Base-by-base conservation (phyloP, 2,113 vertebrate species). In the Hystrix brachyura region DNA sequence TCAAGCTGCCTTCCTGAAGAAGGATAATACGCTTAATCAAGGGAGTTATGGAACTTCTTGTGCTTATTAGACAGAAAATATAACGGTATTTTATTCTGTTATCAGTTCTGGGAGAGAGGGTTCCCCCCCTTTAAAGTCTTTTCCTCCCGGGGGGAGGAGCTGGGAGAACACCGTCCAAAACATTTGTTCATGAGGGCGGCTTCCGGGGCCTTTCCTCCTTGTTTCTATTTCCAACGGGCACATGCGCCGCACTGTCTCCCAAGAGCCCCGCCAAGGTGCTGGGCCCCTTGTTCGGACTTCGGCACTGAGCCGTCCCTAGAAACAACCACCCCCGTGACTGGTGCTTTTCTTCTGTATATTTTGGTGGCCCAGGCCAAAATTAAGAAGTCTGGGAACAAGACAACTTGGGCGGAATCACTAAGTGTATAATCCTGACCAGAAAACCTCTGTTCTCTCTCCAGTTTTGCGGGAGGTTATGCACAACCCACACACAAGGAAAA, bases 51-150 rank as follows among this genome's bases (percentile, higher is more conserved):
- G 99, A 99, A 99, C 99, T 98, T 99, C 99, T 99, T 99, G 99
- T 99, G 99, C 99, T 99, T 99, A 99, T 99, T 99, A 99, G 99
- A 99, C 99, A 98, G 99, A 99, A 99, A 99, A 99, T 99, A 99
- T 98, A 99, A 98, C 98, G 98, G 98, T 98, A 98, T 99, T 99
- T 99, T 99, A 99, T 99, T 99, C 98, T 98, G 99, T 99, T 99
- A 99, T 99, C 99, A 98, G 98, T 97, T 97, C 95, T 97, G 98
- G 98, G 98, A 99, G 98, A 99, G 89, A 93, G 59, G 60, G 65
- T 1, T 3, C 21, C 3, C 71, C 10, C 19, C 3, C 34, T 89
- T 48, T 96, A 25, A 90, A 93, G 80, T 97, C 80, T 97, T 99
- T 98, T 98, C 98, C 98, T 98, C 98, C 98, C 98, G 98, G 98